Percentiles rank a stretch among this genome's conserved stretches.
Conservation (phyloP, 2,888 invertebrate species). For the Limenitis camilla region DNA sequence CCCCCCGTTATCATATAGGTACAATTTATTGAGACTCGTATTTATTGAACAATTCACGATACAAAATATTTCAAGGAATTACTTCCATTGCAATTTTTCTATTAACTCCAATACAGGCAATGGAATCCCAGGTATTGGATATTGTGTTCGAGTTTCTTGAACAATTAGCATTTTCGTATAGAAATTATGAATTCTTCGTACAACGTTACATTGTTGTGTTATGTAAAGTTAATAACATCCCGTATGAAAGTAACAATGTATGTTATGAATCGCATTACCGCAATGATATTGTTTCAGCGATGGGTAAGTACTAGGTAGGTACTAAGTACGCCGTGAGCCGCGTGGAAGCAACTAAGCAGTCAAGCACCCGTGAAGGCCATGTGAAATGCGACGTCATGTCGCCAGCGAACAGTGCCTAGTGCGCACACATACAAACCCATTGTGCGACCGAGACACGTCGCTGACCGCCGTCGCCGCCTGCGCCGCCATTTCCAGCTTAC, state of each 20-base stretch:
- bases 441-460: constrained; percentile 25
- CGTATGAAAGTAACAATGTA: neutral
- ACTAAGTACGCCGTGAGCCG: neutral
- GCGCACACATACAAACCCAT: constrained; percentile 32
- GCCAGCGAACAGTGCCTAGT: constrained; percentile 32
- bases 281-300: constrained; percentile 4
- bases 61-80: no score
- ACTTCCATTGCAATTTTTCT: no score
- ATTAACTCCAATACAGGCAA: no score
- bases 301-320: neutral
- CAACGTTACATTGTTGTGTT: neutral
- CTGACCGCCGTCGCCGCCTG: constrained; percentile 20
- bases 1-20: no score
- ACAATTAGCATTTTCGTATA: neutral
- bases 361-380: constrained; percentile 63
- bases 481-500: constrained; percentile 31
- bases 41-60: neutral
- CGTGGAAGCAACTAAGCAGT: constrained; percentile 44
- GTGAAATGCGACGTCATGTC: constrained; percentile 47
- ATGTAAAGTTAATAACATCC: neutral
- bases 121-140: no score
- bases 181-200: constrained; percentile 2
- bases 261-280: neutral
- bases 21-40: neutral
- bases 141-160: neutral